Percentiles rank a stretch among this genome's conserved stretches.
Evolutionary conservation across 2,113 vertebrate species (phyloP).

Genomic region (Daubentonia madagascariensis): DNA sequence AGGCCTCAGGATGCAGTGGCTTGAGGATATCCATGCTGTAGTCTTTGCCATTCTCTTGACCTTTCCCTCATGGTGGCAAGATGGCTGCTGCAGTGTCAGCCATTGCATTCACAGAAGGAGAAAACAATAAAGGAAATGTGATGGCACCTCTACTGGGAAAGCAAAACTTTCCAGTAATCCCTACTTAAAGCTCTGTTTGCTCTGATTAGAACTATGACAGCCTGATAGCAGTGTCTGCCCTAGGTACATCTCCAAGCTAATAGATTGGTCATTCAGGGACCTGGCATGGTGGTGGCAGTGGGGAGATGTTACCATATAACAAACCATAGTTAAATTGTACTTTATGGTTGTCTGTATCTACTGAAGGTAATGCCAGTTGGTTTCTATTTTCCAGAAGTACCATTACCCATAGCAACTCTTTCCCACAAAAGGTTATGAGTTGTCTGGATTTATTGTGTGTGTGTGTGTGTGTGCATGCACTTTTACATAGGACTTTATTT

Average conservation of each 20-base stretch:
- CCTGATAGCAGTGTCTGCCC: background rate
- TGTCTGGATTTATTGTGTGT: background rate
- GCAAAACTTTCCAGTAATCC: background rate
- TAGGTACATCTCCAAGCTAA: background rate
- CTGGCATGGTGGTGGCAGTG: background rate
- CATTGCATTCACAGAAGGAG: background rate
- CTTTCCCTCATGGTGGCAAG: background rate
- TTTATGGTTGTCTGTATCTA: background rate
- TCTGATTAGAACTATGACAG: background rate
- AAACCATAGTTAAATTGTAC: background rate
- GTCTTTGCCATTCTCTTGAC: background rate
- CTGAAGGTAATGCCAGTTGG: background rate
- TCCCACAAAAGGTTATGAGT: background rate
- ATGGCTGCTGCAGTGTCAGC: background rate
- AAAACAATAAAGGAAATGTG: background rate
- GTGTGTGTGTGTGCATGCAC: background rate
- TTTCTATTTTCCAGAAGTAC: background rate
- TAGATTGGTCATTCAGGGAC: background rate
- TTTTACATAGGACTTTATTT: background rate
- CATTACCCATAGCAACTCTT: background rate
- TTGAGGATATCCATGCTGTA: background rate
- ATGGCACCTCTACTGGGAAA: background rate
- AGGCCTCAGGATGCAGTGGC: background rate
- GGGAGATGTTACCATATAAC: background rate
- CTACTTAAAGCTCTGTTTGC: background rate